Evolutionary conservation across 2,888 invertebrate species (phyloP), one percentile per base, ranked within the genome.

Genomic region (Drosophila longiperda): DNA sequence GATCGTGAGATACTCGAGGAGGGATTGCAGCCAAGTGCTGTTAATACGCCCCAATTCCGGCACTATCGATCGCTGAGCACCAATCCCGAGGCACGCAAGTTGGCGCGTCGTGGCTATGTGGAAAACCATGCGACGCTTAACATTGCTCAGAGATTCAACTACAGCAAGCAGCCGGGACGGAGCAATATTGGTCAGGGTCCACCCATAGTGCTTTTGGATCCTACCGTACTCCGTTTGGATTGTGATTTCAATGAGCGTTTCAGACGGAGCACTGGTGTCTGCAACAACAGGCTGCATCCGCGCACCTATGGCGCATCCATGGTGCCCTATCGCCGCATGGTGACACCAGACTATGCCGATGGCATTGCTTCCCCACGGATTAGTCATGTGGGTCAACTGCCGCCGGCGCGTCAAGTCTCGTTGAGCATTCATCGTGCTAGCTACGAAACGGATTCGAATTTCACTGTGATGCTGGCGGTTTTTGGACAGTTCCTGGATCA

Each of bases 401-500:
- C 97, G 0, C 95, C 96, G 23, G 96, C 97, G 0, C 94, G 97
- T 20, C 95, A 95, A 83, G 95, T 97, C 8, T 97, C 97, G 79
- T 92, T 96, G 23, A 94, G 94, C 26, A 95, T 97, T 0, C 97
- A 97, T 92, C 94, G 96, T 0, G 95, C 97, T 0, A 95, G 95
- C 75, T 96, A 96, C 89, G 95, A 95, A 42, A 95, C 95, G 55
- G 97, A 97, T 92, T 95, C 96, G 0, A 94, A 95, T 78, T 97
- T 97, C 91, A 96, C 97, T 0, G 96, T 97, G 0, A 96, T 98
- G 96, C 91, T 97, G 72, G 97, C 97, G 0, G 96, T 97, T 6
- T 98, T 97, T 95, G 98, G 97, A 0, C 97, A 98, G 93, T 97
- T 98, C 92, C 90, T 98, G 17, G 97, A 97, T 92, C 97, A 98